Base-by-base conservation (phyloP, 2,113 vertebrate species). In the Sigmodon hispidus region DNA sequence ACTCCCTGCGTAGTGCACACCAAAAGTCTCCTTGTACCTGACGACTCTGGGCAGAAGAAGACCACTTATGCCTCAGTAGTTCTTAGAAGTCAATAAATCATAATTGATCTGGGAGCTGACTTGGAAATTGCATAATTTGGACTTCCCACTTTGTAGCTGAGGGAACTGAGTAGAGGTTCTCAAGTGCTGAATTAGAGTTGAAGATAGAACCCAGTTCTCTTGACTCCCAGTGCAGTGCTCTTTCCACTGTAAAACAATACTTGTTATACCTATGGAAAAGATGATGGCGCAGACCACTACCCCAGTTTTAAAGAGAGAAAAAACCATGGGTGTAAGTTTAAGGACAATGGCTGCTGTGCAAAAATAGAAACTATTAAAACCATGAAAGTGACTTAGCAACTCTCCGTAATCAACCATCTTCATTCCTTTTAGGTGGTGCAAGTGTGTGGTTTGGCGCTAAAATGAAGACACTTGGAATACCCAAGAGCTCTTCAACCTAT, bases 161-260 rank as follows among this genome's bases (percentile, higher is more conserved):
- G 59, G 61, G 48, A 72, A 77, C 29, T 65, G 67, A 90, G 88
- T 4, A 45, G 40, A 94, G 61, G 95, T 59, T 45, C 69, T 77
- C 63, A 91, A 79, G 12, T 85, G 76, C 73, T 16, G 50, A 86
- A 61, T 69, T n/a, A 69, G 19, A 83, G 12, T 34, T 19, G 6
- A 79, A 75, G 29, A 13, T 5, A 52, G 65, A 92, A 59, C n/a
- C 90, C 40, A 52, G 26, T 22, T 87, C 65, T 92, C 65, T 88
- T 73, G 80, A 90, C 80, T 92, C 84, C 63, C 76, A 90, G 94
- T 43, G 86, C 87, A 89, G 89, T 24, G 69, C 73, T 95, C 88
- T 79, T 93, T 83, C 89, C 45, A 89, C 94, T 91, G 67, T 89
- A 21, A 40, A 15, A 52, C 29, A 43, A 40, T 43, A 61, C 36